Evolutionary conservation across 2,797 vertebrate genomes (phyloP).

Genomic region (Coreius guichenoti): DNA sequence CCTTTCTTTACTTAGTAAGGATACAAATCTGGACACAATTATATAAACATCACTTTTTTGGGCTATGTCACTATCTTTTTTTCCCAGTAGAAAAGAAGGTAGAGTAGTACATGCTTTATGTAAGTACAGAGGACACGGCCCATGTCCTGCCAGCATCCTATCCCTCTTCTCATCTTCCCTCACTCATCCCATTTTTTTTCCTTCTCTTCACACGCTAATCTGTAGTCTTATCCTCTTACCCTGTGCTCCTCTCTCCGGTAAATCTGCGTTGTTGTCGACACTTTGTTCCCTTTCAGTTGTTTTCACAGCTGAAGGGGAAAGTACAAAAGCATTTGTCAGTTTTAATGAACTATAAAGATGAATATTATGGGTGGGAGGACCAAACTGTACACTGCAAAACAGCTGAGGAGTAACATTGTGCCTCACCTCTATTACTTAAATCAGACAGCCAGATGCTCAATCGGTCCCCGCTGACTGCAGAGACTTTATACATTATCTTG

Average conservation of each 20-base stretch:
- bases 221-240: conserved; percentile 12
- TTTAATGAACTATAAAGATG: conserved; percentile 18
- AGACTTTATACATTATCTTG: conserved; percentile 2
- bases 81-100: conserved; percentile 55
- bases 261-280: conserved; percentile 7
- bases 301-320: conserved; percentile 21
- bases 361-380: not conserved
- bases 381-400: conserved; percentile 20
- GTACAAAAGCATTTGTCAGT: conserved; percentile 14
- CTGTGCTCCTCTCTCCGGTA: conserved; percentile 3
- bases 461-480: conserved; percentile 1
- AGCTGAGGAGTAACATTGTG: conserved; percentile 3
- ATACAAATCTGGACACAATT: conserved; percentile 62
- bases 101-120: conserved; percentile 59
- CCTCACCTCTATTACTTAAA: conserved; percentile 27
- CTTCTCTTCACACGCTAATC: conserved; percentile 2
- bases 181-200: conserved; percentile 28
- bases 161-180: conserved; percentile 55
- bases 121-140: conserved; percentile 60
- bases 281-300: conserved; percentile 26
- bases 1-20: conserved; percentile 59
- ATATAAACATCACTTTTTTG: conserved; percentile 61
- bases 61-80: conserved; percentile 9
- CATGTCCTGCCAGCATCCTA: conserved; percentile 53
- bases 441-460: conserved; percentile 33